Evolutionary conservation across 2,113 vertebrate genomes (phyloP).

Genomic region (Cottus gobio): DNA sequence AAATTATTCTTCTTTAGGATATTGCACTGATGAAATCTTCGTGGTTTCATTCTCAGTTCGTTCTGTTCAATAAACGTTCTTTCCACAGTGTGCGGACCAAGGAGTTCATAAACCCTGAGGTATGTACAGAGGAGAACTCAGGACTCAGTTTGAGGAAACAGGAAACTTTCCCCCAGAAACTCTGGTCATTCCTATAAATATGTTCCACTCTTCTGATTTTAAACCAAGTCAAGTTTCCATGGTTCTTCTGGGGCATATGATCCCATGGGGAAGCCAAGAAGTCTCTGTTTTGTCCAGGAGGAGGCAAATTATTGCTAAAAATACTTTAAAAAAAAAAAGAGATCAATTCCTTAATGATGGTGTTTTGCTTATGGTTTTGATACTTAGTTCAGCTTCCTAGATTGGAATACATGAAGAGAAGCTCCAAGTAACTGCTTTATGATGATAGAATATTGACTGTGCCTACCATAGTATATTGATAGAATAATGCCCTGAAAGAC

Average conservation of each 20-base stretch:
- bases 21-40: background rate
- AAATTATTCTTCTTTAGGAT: background rate
- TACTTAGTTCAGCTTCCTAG: no score
- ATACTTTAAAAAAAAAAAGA: no score
- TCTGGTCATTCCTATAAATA: no score
- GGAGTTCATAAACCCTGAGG: background rate
- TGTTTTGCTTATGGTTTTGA: background rate
- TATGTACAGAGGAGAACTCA: background rate
- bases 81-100: no score
- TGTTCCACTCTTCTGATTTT: background rate
- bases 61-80: background rate
- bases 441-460: no score
- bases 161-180: no score
- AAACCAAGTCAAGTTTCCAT: background rate
- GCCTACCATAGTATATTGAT: background rate
- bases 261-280: background rate
- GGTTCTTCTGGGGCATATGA: background rate
- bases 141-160: no score
- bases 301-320: background rate
- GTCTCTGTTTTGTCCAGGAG: no score
- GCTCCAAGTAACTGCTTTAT: no score
- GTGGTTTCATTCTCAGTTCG: background rate
- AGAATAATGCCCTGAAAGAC: background rate
- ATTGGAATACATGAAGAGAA: no score
- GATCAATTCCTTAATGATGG: background rate